These are phyloP conservation scores for Anguilla obscura DNA, from an alignment of 2,797 vertebrate genomes.

Conservation along the genomic window DNA sequence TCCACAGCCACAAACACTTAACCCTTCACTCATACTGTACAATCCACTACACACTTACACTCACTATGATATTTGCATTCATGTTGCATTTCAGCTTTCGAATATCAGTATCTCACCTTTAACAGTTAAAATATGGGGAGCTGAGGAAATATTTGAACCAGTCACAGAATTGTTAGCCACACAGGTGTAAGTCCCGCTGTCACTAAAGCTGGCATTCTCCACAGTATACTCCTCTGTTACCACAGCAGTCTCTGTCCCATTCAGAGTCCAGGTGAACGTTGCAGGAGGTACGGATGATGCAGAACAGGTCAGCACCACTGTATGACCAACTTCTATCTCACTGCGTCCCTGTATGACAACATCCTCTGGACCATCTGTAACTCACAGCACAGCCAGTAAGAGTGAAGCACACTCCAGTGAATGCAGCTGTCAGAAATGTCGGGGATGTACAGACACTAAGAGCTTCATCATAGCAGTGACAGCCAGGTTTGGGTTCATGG, in stretches of 20 bases:
- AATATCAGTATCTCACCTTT: background rate
- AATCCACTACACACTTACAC: background rate
- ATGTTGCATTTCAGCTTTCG: background rate
- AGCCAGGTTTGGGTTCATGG: background rate
- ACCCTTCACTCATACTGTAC: background rate
- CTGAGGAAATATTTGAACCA: background rate
- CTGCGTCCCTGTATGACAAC: slow-evolving; percentile 34
- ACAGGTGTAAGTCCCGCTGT: slow-evolving; percentile 23
- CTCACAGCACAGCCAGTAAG: background rate
- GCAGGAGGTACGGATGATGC: slow-evolving; percentile 50
- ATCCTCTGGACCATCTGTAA: slow-evolving; percentile 58
- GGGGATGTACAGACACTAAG: background rate
- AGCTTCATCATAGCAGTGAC: background rate
- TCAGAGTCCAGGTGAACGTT: slow-evolving; percentile 54
- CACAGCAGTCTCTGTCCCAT: slow-evolving; percentile 18
- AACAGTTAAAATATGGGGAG: background rate
- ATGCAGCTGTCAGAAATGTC: background rate
- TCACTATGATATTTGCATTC: background rate
- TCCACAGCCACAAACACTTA: background rate
- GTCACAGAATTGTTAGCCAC: slow-evolving; percentile 18
- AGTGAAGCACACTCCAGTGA: background rate
- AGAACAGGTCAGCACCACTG: slow-evolving; percentile 51
- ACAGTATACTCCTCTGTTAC: slow-evolving; percentile 24
- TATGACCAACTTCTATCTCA: slow-evolving; percentile 45
- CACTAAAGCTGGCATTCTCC: slow-evolving; percentile 27